These are phyloP conservation scores for Artibeus jamaicensis DNA, from an alignment of 2,797 vertebrate genomes.

Conservation along the genomic window DNA sequence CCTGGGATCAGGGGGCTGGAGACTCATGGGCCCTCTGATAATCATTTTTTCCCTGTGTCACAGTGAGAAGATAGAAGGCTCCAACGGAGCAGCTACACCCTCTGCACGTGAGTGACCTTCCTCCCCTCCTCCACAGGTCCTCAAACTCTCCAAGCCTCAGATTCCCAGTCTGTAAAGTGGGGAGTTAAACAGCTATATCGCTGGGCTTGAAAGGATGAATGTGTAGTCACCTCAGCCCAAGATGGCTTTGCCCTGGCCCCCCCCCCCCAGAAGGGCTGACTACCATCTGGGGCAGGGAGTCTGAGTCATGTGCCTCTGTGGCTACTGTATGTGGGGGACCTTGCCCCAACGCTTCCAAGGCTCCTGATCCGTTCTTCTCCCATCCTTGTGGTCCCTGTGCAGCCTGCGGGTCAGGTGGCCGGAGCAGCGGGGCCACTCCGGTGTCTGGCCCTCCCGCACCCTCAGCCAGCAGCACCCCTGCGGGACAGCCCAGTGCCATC, in stretches of 20 bases:
- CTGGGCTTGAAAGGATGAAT: not conserved
- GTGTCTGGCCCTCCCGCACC: conserved; percentile 85
- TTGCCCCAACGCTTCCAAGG: not conserved
- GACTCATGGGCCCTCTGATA: not conserved
- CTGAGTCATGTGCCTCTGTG: not conserved
- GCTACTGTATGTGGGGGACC: not conserved
- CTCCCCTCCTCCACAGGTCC: not conserved
- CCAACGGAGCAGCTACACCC: conserved; percentile 91
- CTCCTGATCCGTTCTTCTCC: not conserved
- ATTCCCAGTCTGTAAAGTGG: not conserved
- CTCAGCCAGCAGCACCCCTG: conserved; percentile 79
- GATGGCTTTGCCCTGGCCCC: not conserved
- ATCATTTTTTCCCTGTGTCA: conserved; percentile 82
- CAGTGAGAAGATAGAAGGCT: conserved; percentile 97
- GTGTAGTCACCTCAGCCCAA: not conserved
- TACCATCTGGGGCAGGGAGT: not conserved
- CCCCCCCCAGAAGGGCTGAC: not conserved
- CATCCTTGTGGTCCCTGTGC: conserved; percentile 72
- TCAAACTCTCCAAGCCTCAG: not conserved
- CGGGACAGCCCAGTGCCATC: conserved; percentile 86
- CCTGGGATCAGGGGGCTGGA: not conserved
- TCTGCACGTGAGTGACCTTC: conserved; percentile 81
- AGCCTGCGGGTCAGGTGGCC: conserved; percentile 88
- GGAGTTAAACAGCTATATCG: not conserved
- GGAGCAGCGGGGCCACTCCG: conserved; percentile 88